Evolutionary conservation across 2,888 invertebrate species (phyloP).

Genomic region (Metellina segmentata): DNA sequence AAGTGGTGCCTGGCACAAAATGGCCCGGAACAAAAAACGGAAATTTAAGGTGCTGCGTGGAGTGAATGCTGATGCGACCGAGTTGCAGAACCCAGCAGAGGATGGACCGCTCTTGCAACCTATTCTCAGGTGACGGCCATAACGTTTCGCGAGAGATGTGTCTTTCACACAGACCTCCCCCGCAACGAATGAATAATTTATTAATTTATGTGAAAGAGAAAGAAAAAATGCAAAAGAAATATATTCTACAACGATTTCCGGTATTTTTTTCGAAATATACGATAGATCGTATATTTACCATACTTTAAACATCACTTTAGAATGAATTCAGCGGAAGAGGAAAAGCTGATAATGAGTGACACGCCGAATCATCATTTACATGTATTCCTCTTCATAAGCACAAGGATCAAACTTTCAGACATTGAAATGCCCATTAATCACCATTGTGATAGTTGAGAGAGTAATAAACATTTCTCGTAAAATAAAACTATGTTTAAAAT

Average conservation of each 20-base stretch:
- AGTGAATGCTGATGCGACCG: constrained; percentile 57
- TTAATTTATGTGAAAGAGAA: not conserved
- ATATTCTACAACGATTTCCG: not conserved
- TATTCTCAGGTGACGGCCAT: constrained; percentile 7
- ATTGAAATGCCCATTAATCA: too few relatives aligned
- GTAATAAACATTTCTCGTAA: too few relatives aligned
- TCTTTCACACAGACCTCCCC: not conserved
- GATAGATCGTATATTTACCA: not conserved
- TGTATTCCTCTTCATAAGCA: too few relatives aligned
- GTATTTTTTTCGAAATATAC: not conserved
- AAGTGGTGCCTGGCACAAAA: constrained; percentile 45
- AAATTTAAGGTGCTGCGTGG: constrained; percentile 68
- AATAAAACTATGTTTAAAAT: too few relatives aligned
- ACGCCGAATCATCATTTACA: too few relatives aligned
- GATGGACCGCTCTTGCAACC: not conserved
- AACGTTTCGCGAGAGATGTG: not conserved
- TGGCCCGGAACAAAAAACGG: constrained; percentile 69
- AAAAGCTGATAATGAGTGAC: too few relatives aligned
- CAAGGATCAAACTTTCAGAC: too few relatives aligned
- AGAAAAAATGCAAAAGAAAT: not conserved
- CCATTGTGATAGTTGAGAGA: too few relatives aligned
- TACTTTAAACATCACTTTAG: not conserved
- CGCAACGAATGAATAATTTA: not conserved
- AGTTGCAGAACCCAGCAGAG: not conserved
- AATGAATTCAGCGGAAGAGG: not conserved